These are phyloP conservation scores for Acrossocheilus fasciatus DNA, from an alignment of 2,797 vertebrate species.

Conservation along the genomic window DNA sequence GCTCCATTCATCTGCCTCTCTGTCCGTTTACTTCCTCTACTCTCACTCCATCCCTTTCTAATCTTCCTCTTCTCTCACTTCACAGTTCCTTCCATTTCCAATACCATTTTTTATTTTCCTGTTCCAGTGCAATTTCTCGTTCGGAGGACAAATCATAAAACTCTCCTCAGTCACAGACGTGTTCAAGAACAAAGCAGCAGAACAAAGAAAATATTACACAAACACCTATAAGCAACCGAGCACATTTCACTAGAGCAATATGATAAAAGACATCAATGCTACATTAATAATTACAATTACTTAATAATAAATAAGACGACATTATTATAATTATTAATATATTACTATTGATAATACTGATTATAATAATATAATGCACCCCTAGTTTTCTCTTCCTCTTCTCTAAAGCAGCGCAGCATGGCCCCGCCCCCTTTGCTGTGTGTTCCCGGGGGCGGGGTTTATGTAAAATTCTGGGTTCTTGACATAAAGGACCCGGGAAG, in stretches of 20 bases:
- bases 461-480: too few relatives aligned
- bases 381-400: too few relatives aligned
- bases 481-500: too few relatives aligned
- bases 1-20: conserved; percentile 47
- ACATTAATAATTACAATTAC: not conserved
- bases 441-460: too few relatives aligned
- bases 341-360: not conserved
- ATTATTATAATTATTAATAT: not conserved
- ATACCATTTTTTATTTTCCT: conserved; percentile 8
- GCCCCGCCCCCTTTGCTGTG: too few relatives aligned
- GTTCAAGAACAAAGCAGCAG: not conserved
- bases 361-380: not conserved
- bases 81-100: conserved; percentile 30
- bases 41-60: conserved; percentile 30
- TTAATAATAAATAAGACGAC: not conserved
- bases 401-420: too few relatives aligned
- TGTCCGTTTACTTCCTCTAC: conserved; percentile 50
- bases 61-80: conserved; percentile 19
- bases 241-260: not conserved
- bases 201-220: not conserved
- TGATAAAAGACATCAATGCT: not conserved
- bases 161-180: not conserved
- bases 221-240: not conserved
- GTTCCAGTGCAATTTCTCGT: conserved; percentile 40
- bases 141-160: not conserved